Evolutionary conservation across 2,113 vertebrate genomes (phyloP).

Genomic region (Heterochromis multidens): DNA sequence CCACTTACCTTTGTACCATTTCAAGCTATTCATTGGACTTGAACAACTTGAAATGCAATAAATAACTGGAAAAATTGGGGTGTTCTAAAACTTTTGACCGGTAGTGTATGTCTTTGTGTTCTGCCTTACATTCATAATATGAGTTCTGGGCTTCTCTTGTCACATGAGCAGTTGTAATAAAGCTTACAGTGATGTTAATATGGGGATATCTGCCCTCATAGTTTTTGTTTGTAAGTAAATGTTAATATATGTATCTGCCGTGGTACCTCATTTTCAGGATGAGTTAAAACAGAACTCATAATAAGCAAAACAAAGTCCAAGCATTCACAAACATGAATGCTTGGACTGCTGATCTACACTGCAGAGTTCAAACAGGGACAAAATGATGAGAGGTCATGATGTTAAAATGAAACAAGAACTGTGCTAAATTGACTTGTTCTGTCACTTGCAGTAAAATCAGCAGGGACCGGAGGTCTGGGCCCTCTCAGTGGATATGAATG

Average conservation of each 20-base stretch:
- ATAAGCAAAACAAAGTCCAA: background rate
- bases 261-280: background rate
- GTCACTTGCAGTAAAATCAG: constrained; percentile 52
- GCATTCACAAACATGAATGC: background rate
- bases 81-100: too few species aligned
- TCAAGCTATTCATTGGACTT: too few species aligned
- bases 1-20: too few species aligned
- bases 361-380: constrained; percentile 7
- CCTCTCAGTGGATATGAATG: constrained; percentile 17
- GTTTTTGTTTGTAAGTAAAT: background rate
- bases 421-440: constrained; percentile 33
- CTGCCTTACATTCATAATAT: background rate
- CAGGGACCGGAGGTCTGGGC: constrained; percentile 7
- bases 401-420: background rate
- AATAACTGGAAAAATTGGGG: too few species aligned
- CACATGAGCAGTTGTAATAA: background rate
- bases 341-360: background rate
- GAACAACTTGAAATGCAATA: too few species aligned
- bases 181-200: background rate
- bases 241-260: background rate
- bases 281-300: background rate
- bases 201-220: background rate
- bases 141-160: background rate
- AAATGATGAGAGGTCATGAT: background rate
- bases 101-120: background rate